These are phyloP conservation scores for Gambusia yucatana DNA, from an alignment of 2,797 vertebrate genomes.

Conservation along the genomic window DNA sequence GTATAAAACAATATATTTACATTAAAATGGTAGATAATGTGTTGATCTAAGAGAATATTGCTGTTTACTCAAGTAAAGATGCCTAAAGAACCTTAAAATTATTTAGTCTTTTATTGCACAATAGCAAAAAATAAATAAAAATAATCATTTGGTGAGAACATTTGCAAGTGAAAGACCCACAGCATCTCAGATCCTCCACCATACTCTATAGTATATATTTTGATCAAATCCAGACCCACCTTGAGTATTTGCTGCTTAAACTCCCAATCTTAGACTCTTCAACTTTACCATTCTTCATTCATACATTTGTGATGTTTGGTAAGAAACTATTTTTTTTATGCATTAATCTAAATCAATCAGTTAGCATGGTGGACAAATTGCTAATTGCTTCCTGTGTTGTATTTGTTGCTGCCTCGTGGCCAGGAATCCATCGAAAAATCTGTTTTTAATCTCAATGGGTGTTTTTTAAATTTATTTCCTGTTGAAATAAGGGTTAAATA, in stretches of 20 bases:
- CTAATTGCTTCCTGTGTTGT: background rate
- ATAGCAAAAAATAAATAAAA: background rate
- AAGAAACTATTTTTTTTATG: background rate
- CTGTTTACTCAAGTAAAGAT: background rate
- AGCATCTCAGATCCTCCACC: background rate
- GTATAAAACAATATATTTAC: background rate
- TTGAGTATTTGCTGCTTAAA: background rate
- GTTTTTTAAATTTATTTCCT: no score
- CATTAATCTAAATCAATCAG: background rate
- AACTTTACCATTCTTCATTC: background rate
- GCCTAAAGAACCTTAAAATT: background rate
- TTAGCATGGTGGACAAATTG: background rate
- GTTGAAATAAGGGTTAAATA: no score
- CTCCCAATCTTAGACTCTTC: background rate
- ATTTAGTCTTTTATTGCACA: background rate
- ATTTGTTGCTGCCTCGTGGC: no score
- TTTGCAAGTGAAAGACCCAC: background rate
- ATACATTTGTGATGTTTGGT: constrained; percentile 1
- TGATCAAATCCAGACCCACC: background rate
- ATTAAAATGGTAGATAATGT: background rate
- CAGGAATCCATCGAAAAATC: no score
- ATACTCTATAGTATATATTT: background rate
- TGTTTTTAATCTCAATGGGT: no score
- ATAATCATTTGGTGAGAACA: background rate
- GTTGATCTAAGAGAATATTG: background rate